Evolutionary conservation across 1,140 invertebrate genomes (phyloP), one percentile per base, ranked within the genome.

Genomic region (Daktulosphaira vitifoliae): DNA sequence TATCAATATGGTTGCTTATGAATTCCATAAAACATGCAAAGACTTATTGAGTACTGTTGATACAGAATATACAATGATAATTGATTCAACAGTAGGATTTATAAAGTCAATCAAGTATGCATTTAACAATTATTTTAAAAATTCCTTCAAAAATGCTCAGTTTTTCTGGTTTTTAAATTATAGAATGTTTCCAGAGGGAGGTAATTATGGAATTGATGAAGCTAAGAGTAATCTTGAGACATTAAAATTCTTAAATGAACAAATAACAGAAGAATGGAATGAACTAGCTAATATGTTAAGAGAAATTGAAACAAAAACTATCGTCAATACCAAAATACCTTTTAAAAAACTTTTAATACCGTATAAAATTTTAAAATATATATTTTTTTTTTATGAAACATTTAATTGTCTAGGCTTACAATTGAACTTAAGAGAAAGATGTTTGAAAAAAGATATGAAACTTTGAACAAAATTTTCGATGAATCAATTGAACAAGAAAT

Each of bases 51-150:
- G 46, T 1, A 13, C 26, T 9, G 26, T 62, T 0, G 26, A 62
- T 2, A 29, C 16, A 15, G 18, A 48, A 5, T 48, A 33, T 18
- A 7, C 13, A 15, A 6, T 0, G 2, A 37, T 62, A 1, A 16
- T 9, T 13, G 9, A 33, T 15, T 62, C 18, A 15, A 62, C 42
- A 13, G 18, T 33, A 16, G 42, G 29, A 3, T 48, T 62, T 22
- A 48, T 48, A 16, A 62, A 33, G 7, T 48, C 42, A n/a, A 62
- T 62, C 20, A 48, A 22, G 56, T 62, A 20, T 33, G 11, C 5
- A 33, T 6, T 6, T 33, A 33, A 33, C 5, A 33, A 33, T 11
- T 11, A 33, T 33, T 11, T 33, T 33, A 33, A 33, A 33, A 33
- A 33, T 6, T 33, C 29, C 29, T 33, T 6, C 5, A 33, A 33